These are phyloP conservation scores for Catocala fraxini DNA, from an alignment of 2,888 invertebrate species.

Conservation along the genomic window DNA sequence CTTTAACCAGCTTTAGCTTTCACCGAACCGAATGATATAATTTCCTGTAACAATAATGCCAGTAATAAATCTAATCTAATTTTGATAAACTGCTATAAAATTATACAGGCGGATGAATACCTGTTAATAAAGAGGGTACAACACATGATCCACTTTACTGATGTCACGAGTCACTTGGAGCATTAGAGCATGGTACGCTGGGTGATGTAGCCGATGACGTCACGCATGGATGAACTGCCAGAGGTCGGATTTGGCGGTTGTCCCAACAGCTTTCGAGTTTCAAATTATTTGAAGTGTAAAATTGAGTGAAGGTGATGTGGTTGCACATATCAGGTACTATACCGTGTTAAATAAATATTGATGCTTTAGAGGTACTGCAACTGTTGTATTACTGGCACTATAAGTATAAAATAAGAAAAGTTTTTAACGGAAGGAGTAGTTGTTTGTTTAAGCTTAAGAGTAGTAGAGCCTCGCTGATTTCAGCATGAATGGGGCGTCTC, in stretches of 20 bases:
- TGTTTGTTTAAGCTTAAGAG: too few relatives aligned
- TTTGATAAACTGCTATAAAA: constrained; percentile 45
- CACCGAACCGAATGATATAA: too few relatives aligned
- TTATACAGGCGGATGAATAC: constrained; percentile 33
- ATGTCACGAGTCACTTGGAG: constrained; percentile 24
- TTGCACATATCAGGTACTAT: neutral
- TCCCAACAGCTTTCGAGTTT: constrained; percentile 2
- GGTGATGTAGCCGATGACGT: constrained; percentile 34
- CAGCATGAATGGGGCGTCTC: too few relatives aligned
- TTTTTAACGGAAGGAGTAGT: too few relatives aligned
- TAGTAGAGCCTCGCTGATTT: too few relatives aligned
- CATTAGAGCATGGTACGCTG: constrained; percentile 35
- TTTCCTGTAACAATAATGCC: too few relatives aligned
- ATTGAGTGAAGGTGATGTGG: neutral
- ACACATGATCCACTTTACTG: constrained; percentile 35
- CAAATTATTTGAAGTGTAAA: neutral
- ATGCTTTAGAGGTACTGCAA: too few relatives aligned
- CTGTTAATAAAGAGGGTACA: constrained; percentile 30
- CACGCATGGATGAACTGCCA: constrained; percentile 35
- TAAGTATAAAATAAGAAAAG: too few relatives aligned
- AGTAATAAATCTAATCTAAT: constrained; percentile 32
- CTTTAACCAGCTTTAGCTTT: too few relatives aligned
- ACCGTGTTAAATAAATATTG: too few relatives aligned
- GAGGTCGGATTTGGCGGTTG: constrained; percentile 23
- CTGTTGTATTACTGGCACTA: too few relatives aligned